Percentiles rank a stretch among this genome's conserved stretches.
Conservation (phyloP, 2,797 vertebrate genomes). For the Ciconia nigra region DNA sequence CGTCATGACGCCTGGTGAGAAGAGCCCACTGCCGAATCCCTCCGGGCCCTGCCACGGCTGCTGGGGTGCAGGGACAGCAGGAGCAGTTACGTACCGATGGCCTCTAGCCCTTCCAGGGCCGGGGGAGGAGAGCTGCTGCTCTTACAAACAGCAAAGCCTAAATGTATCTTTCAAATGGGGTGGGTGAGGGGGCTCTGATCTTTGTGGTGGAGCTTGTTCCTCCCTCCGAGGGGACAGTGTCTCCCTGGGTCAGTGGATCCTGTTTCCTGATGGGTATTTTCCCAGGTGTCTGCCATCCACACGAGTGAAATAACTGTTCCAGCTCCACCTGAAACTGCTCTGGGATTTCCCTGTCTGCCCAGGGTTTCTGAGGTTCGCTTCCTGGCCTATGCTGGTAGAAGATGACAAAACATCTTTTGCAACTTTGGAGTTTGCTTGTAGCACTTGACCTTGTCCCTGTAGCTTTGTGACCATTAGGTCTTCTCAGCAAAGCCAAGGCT, state of each 20-base stretch:
- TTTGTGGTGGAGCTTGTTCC: neutral
- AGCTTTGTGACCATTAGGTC: neutral
- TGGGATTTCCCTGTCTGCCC: neutral
- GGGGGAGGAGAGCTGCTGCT: neutral
- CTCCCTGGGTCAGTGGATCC: neutral
- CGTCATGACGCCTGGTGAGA: accelerated
- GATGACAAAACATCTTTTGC: neutral
- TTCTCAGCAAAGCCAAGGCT: neutral
- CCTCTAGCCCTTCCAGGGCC: neutral
- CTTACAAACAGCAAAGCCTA: neutral
- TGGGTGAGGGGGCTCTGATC: neutral
- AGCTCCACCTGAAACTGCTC: neutral
- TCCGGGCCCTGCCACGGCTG: neutral
- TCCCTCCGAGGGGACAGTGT: neutral
- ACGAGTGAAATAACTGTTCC: accelerated
- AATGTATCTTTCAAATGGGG: neutral
- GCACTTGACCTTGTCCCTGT: neutral
- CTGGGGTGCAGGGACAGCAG: neutral
- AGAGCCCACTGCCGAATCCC: neutral
- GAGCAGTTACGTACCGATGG: neutral
- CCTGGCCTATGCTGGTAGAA: neutral
- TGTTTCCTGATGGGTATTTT: neutral
- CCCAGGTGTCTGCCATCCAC: neutral
- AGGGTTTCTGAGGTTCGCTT: neutral
- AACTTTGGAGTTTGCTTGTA: neutral